phyloP scores from a whole-genome alignment of 2,888 invertebrate species.

The Toxonevra muliebris region DNA sequence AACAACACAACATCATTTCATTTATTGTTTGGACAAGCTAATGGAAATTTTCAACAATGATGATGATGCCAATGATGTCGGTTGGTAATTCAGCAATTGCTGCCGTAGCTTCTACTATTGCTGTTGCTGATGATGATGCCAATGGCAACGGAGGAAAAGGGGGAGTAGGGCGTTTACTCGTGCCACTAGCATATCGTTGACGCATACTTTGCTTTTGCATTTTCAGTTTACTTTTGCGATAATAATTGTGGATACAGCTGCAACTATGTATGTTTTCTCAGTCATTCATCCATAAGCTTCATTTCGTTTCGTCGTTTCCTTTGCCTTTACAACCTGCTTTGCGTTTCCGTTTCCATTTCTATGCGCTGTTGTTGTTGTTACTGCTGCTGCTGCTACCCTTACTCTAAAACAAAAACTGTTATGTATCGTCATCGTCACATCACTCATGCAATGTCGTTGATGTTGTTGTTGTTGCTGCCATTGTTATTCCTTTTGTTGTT shows the following conservation, averaged over 20 bases:
- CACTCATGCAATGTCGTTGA: conserved; percentile 8
- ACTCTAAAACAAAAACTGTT: no score
- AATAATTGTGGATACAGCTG: conserved; percentile 61
- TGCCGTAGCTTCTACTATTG: neutral
- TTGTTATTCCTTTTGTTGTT: conserved; percentile 23
- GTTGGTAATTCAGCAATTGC: neutral
- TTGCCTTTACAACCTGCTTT: conserved; percentile 28
- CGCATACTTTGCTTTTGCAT: conserved; percentile 39
- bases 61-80: conserved; percentile 11
- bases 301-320: conserved; percentile 9
- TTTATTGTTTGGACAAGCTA: conserved; percentile 35
- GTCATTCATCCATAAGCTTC: conserved; percentile 55
- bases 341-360: neutral
- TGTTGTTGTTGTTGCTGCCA: conserved; percentile 1
- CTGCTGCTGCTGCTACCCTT: no score
- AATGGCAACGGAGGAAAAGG: no score
- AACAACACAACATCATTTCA: conserved; percentile 12
- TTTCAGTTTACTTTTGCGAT: conserved; percentile 59
- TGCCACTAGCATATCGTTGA: no score
- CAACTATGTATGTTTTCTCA: conserved; percentile 60
- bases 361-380: no score
- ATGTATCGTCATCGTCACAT: no score
- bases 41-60: conserved; percentile 23
- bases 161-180: neutral
- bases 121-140: conserved; percentile 12